Evolutionary conservation across 2,888 invertebrate species (phyloP), one percentile per base, ranked within the genome.

Genomic region (Drosophila meridionalis): DNA sequence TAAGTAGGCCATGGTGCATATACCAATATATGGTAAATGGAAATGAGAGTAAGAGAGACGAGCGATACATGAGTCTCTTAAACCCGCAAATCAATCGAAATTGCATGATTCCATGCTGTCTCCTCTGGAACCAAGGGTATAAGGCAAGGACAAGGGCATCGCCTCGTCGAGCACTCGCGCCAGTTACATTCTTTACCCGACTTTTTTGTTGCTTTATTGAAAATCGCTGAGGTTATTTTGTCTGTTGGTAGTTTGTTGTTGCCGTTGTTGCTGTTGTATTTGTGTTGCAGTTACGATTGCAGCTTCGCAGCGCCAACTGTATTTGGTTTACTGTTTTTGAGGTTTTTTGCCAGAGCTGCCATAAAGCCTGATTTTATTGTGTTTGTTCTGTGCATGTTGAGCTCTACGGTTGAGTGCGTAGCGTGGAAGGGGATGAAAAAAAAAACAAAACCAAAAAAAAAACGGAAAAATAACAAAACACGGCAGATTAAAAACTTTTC

Each of bases 401-500:
- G 40, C 67, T 62, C 61, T 48, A 48, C 38, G 38, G 65, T 52
- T 68, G 57, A 57, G 47, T 52, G 58, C 57, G 57, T 58, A 45
- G 50, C 55, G 40, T 62, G 47, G 50, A 55, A 26, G 20, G 20
- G 7, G 14, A 14, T 0, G 3, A 47, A 30, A 30, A 47, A 28
- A 47, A 47, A 58, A 56, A 55, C 14, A 20, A 20, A 43, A 28
- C 53, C 53, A 40, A 26, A 45, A n/a, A 48, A 9, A 14, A 6
- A 12, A 14, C 38, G 8, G 11, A 65, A 55, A 78, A 50, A 61
- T 36, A 75, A 59, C 57, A 70, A 61, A 65, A 71, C 64, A 76
- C 68, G 69, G 68, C 76, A 90, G 87, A 88, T 87, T 87, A 90
- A 87, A 90, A 87, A 87, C 89, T 90, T 87, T 87, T 87, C 90